Percentiles rank a stretch among this genome's conserved stretches.
Conservation (phyloP, 2,113 vertebrate genomes). For the Crotophaga sulcirostris region DNA sequence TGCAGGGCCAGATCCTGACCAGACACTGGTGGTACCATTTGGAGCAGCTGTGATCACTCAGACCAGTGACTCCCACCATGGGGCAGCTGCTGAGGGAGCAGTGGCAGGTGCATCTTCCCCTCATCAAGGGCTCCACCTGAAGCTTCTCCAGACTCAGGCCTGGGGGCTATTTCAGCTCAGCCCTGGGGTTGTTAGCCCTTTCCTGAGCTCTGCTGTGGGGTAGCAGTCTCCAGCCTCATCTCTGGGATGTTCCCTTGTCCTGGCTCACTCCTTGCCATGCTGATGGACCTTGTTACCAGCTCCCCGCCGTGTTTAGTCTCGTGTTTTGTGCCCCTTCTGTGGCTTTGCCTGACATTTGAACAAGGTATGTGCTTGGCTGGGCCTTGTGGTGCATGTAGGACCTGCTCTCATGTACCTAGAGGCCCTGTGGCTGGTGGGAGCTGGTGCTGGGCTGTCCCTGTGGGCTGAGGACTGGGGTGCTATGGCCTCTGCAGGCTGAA, state of each 20-base stretch:
- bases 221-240: rapidly evolving
- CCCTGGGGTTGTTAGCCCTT: rapidly evolving
- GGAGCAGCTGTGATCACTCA: rapidly evolving
- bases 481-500: not conserved
- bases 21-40: rapidly evolving
- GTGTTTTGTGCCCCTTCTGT: rapidly evolving
- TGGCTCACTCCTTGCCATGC: rapidly evolving
- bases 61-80: rapidly evolving
- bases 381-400: rapidly evolving
- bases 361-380: rapidly evolving
- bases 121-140: not conserved
- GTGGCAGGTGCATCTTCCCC: too few relatives aligned
- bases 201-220: rapidly evolving
- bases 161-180: rapidly evolving
- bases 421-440: not conserved
- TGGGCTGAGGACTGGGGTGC: not conserved
- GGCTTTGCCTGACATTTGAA: rapidly evolving
- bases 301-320: rapidly evolving
- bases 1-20: rapidly evolving
- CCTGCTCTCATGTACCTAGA: rapidly evolving
- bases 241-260: rapidly evolving
- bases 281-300: rapidly evolving
- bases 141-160: rapidly evolving
- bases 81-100: rapidly evolving
- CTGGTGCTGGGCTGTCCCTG: not conserved